Percentiles rank a stretch among this genome's conserved stretches.
Conservation (phyloP, 1,140 invertebrate species). For the Cotesia chilonis region DNA sequence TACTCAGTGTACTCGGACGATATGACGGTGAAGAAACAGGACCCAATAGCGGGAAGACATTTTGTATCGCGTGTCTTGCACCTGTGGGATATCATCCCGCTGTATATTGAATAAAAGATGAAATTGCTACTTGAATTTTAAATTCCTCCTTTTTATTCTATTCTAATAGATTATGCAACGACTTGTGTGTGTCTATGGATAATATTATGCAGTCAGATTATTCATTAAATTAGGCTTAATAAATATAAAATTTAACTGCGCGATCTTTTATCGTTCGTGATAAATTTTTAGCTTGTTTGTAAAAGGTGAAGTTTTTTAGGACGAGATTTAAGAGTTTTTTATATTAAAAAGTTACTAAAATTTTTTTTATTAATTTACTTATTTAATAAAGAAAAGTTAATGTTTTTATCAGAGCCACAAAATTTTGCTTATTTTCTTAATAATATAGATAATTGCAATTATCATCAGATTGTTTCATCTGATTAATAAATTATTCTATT, state of each 20-base stretch:
- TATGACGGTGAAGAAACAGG: background rate
- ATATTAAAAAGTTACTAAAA: no score
- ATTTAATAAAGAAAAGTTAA: no score
- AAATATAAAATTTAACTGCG: background rate
- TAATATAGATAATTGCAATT: no score
- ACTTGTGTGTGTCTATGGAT: background rate
- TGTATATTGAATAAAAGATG: conserved; percentile 11
- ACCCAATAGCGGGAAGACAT: conserved; percentile 10
- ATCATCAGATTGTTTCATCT: no score
- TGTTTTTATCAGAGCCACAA: no score
- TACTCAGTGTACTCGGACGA: background rate
- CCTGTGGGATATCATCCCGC: conserved; percentile 2
- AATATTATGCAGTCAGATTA: background rate
- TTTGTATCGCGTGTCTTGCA: conserved; percentile 14
- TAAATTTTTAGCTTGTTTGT: no score
- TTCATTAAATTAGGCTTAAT: conserved; percentile 5
- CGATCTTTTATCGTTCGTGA: no score
- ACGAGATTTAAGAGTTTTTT: no score
- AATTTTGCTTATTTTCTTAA: no score
- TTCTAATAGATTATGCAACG: conserved; percentile 1
- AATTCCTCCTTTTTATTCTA: background rate
- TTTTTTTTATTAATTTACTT: no score
- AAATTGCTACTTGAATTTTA: conserved; percentile 10
- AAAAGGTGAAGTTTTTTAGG: no score
- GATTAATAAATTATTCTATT: no score